Evolutionary conservation across 2,797 vertebrate species (phyloP).

Genomic region (Nasua narica): DNA sequence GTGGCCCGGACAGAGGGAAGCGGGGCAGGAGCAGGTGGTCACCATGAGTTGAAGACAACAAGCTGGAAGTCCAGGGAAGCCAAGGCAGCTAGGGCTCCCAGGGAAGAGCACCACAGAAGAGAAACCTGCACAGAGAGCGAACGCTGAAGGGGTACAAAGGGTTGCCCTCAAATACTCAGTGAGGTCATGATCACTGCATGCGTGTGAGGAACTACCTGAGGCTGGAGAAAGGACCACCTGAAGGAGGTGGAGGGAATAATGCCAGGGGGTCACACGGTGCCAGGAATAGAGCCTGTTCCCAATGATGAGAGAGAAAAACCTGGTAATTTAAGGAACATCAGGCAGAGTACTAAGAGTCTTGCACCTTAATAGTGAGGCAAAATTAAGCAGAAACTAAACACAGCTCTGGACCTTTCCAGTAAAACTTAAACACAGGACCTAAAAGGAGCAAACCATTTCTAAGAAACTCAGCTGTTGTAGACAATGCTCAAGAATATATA

Average conservation of each 20-base stretch:
- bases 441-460: neutral
- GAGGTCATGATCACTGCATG: neutral
- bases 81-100: neutral
- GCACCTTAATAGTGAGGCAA: neutral
- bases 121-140: neutral
- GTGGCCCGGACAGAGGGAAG: neutral
- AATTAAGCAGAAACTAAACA: constrained; percentile 15
- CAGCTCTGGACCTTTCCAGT: neutral
- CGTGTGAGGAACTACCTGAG: neutral
- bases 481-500: neutral
- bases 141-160: neutral
- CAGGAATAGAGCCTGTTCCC: neutral
- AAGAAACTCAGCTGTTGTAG: neutral
- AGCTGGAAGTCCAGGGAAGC: neutral
- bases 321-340: neutral
- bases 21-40: neutral
- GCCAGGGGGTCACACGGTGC: neutral
- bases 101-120: neutral
- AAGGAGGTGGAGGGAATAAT: neutral
- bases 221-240: neutral
- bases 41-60: neutral
- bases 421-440: constrained; percentile 7
- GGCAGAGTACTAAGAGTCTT: neutral
- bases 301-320: neutral
- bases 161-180: neutral